Conservation (phyloP, 2,888 invertebrate species). For the Pharmacophagus antenor region DNA sequence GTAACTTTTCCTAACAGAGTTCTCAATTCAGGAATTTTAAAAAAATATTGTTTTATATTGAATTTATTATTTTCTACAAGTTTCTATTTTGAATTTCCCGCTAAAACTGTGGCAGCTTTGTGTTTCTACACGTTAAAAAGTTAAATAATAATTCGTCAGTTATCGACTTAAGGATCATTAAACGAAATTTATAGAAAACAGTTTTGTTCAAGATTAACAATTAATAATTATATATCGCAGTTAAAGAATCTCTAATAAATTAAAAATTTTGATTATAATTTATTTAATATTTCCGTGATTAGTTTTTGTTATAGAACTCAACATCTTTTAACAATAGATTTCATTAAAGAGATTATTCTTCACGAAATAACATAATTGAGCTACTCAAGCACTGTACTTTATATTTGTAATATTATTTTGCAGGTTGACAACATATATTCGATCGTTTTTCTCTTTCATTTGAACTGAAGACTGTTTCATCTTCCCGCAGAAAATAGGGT, state of each 20-base stretch:
- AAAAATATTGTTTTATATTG: not conserved
- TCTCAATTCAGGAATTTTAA: not conserved
- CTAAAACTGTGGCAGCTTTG: constrained; percentile 15
- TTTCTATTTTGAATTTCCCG: constrained; percentile 35
- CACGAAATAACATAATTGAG: not conserved
- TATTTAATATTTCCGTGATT: not conserved
- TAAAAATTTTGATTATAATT: too few relatives aligned
- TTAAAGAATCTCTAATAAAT: too few relatives aligned
- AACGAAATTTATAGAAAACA: not conserved
- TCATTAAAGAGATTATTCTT: not conserved
- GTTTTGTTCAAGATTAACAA: too few relatives aligned
- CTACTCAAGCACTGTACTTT: not conserved
- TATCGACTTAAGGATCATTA: not conserved
- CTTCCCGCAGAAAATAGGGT: constrained; percentile 82
- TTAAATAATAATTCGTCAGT: too few relatives aligned
- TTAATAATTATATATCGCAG: too few relatives aligned
- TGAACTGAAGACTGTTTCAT: constrained; percentile 73
- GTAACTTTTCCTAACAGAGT: not conserved
- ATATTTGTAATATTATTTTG: constrained; percentile 40
- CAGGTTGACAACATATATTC: constrained; percentile 60
- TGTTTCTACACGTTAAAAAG: constrained; percentile 30
- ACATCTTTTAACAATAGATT: not conserved
- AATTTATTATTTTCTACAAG: too few relatives aligned
- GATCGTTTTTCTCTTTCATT: constrained; percentile 73
- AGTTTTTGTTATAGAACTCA: not conserved